A percentile compares a stretch with the other conserved stretches of the same genome.
Conservation (phyloP, 2,113 vertebrate genomes). For the Cheirogaleus medius region DNA sequence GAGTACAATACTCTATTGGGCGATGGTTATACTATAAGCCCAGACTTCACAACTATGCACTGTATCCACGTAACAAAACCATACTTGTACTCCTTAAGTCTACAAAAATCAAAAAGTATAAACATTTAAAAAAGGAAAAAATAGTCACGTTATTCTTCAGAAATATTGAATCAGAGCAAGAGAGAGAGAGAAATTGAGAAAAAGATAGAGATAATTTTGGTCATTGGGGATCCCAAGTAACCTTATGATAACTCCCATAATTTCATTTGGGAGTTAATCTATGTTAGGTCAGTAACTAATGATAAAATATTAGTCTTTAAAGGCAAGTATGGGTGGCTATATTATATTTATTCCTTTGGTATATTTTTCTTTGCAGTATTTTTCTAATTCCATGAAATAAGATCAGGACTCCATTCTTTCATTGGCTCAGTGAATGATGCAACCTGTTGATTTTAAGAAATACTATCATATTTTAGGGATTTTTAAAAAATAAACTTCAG, state of each 20-base stretch:
- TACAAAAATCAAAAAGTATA: too few species aligned
- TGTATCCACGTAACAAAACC: too few species aligned
- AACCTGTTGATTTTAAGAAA: not conserved
- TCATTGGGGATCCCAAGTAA: not conserved
- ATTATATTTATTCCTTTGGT: not conserved
- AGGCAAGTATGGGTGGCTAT: not conserved
- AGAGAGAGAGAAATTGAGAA: not conserved
- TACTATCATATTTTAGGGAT: not conserved
- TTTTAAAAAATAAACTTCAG: not conserved
- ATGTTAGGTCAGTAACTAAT: not conserved
- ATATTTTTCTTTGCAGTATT: not conserved
- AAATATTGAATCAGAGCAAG: too few species aligned
- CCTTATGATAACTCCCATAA: not conserved
- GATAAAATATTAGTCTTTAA: not conserved
- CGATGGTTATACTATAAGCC: too few species aligned
- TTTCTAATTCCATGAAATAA: not conserved
- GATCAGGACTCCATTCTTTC: not conserved
- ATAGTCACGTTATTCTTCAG: not conserved
- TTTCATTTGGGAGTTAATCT: not conserved
- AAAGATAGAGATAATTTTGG: not conserved
- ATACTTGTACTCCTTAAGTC: too few species aligned
- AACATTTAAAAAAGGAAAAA: not conserved
- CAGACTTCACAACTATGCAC: too few species aligned
- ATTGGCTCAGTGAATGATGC: not conserved
- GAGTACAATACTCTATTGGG: too few species aligned